Evolutionary conservation across 2,888 invertebrate species (phyloP).

Genomic region (Pheosia gnoma): DNA sequence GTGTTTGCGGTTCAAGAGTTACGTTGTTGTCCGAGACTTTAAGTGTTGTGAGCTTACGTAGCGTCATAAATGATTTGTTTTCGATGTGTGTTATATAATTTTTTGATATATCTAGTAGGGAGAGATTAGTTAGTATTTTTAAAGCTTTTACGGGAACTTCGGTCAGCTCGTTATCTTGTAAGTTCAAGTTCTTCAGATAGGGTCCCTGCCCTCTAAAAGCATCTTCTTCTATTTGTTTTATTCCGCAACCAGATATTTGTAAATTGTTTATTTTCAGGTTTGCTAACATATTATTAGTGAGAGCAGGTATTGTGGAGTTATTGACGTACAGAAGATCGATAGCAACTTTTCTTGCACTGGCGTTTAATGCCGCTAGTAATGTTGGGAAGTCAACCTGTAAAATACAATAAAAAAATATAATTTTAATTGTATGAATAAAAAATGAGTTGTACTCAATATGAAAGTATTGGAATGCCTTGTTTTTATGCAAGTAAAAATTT

Average conservation of each 20-base stretch:
- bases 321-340: slow-evolving; percentile 95
- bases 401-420: slow-evolving; percentile 9
- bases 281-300: slow-evolving; percentile 87
- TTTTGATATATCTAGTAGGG: slow-evolving; percentile 92
- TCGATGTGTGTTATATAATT: slow-evolving; percentile 89
- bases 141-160: slow-evolving; percentile 91
- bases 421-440: background rate
- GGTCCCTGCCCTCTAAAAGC: slow-evolving; percentile 94
- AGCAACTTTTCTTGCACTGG: slow-evolving; percentile 86
- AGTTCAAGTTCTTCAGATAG: slow-evolving; percentile 91
- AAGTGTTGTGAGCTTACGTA: slow-evolving; percentile 89
- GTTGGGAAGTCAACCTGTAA: slow-evolving; percentile 89
- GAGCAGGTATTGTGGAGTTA: slow-evolving; percentile 90
- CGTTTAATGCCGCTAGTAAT: slow-evolving; percentile 89
- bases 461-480: too few species aligned
- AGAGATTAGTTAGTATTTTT: slow-evolving; percentile 87
- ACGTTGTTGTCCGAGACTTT: slow-evolving; percentile 95
- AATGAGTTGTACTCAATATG: background rate
- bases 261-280: slow-evolving; percentile 91
- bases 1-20: slow-evolving; percentile 87
- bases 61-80: slow-evolving; percentile 89
- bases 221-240: slow-evolving; percentile 87
- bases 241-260: slow-evolving; percentile 93
- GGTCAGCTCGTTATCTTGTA: slow-evolving; percentile 92
- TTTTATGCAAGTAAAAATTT: background rate